Percentiles rank a stretch among this genome's conserved stretches.
Evolutionary conservation across 2,113 vertebrate genomes (phyloP).

Genomic region (Fregata magnificens): DNA sequence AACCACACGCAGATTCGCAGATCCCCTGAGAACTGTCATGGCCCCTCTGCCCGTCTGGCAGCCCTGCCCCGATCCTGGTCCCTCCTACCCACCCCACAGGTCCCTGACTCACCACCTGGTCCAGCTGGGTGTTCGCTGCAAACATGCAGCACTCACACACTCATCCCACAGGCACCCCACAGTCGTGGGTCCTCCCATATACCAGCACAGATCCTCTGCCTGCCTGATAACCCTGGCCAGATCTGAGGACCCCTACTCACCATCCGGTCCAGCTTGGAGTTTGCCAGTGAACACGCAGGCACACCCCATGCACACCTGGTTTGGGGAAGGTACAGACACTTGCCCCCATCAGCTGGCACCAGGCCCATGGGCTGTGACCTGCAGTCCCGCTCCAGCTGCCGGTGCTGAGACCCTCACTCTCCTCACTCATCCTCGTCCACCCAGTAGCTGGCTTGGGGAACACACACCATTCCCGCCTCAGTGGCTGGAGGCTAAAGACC

Average conservation of each 20-base stretch:
- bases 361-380: background rate
- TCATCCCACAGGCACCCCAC: background rate
- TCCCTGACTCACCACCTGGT: accelerated
- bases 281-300: background rate
- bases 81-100: accelerated
- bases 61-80: background rate
- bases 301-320: accelerated
- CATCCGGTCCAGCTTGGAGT: background rate
- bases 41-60: background rate
- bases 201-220: background rate
- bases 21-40: accelerated
- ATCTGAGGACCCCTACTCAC: background rate
- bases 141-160: background rate
- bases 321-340: background rate
- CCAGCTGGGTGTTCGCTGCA: background rate
- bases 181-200: accelerated
- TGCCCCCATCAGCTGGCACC: accelerated
- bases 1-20: accelerated
- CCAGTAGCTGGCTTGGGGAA: background rate
- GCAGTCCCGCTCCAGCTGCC: accelerated
- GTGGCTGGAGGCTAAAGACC: too few relatives aligned
- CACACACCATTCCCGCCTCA: background rate
- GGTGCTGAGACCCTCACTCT: accelerated
- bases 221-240: accelerated
- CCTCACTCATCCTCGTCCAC: too few relatives aligned